phyloP scores from a whole-genome alignment of 2,797 vertebrate genomes.

The Mormyrops attenuatus region DNA sequence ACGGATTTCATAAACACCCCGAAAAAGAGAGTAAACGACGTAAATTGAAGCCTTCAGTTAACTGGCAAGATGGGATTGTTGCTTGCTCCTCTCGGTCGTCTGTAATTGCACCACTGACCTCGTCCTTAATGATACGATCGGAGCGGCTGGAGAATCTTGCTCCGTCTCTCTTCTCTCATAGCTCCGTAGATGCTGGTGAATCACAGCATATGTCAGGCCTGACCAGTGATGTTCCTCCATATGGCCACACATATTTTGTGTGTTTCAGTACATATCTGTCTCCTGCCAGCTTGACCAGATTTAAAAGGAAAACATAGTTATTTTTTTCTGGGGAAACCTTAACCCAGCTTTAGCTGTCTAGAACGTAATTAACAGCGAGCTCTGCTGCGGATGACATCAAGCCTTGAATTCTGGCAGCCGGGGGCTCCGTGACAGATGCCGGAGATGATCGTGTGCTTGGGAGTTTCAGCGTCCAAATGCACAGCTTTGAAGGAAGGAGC shows the following conservation, averaged over 20 bases:
- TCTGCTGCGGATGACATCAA: neutral
- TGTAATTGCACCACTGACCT: neutral
- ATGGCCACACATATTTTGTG: neutral
- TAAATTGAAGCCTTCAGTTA: neutral
- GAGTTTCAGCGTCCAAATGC: neutral
- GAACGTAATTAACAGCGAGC: neutral
- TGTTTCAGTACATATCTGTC: neutral
- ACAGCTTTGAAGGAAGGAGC: neutral
- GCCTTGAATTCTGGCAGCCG: neutral
- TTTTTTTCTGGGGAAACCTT: neutral
- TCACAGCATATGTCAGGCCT: neutral
- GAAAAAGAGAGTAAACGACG: neutral
- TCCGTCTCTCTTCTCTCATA: neutral
- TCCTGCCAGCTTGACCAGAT: slow-evolving; percentile 3
- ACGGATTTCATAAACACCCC: neutral
- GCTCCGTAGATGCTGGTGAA: neutral
- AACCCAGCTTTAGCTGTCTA: neutral
- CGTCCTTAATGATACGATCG: neutral
- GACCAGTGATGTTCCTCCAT: neutral
- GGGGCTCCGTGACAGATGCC: neutral
- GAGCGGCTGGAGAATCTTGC: neutral
- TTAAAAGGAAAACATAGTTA: neutral
- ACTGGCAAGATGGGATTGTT: neutral
- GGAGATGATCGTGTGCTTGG: neutral
- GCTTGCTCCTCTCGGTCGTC: neutral